A percentile compares a stretch with the other conserved stretches of the same genome.
Conservation (phyloP, 1,140 invertebrate species). For the Anastrepha ludens region DNA sequence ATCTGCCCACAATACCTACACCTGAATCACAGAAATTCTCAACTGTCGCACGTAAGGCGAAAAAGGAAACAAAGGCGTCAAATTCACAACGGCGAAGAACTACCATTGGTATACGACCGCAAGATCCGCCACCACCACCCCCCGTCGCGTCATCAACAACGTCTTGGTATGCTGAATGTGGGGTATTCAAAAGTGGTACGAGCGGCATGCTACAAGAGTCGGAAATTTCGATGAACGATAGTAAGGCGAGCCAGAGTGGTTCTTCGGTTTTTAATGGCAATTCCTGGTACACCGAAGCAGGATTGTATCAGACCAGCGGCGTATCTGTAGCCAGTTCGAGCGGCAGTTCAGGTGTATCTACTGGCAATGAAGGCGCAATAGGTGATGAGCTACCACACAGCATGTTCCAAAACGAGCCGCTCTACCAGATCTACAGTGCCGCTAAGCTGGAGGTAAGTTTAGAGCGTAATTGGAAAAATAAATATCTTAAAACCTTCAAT, state of each 20-base stretch:
- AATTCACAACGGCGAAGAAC: conserved; percentile 65
- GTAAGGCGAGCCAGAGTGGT: conserved; percentile 59
- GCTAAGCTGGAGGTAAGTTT: conserved; percentile 81
- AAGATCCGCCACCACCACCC: conserved; percentile 73
- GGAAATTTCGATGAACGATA: conserved; percentile 55
- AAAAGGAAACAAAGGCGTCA: conserved; percentile 64
- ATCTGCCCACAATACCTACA: conserved; percentile 56
- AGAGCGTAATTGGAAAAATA: not conserved
- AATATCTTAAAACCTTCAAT: not conserved
- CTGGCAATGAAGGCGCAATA: conserved; percentile 70
- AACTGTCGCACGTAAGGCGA: conserved; percentile 64
- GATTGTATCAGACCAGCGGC: conserved; percentile 78
- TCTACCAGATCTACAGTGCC: conserved; percentile 93
- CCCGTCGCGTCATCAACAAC: conserved; percentile 64
- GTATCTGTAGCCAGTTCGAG: conserved; percentile 72
- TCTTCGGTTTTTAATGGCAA: conserved; percentile 60
- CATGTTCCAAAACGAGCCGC: conserved; percentile 83
- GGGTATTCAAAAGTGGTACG: conserved; percentile 74
- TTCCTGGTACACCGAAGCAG: conserved; percentile 80
- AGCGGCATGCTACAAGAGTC: conserved; percentile 2
- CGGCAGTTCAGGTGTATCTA: conserved; percentile 73
- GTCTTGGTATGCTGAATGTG: conserved; percentile 77
- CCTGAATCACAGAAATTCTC: conserved; percentile 65
- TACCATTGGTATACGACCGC: conserved; percentile 67
- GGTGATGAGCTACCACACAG: conserved; percentile 74